Percentiles rank a stretch among this genome's conserved stretches.
These are phyloP conservation scores for Mantis religiosa DNA, from an alignment of 2,888 invertebrate species.

Conservation along the genomic window DNA sequence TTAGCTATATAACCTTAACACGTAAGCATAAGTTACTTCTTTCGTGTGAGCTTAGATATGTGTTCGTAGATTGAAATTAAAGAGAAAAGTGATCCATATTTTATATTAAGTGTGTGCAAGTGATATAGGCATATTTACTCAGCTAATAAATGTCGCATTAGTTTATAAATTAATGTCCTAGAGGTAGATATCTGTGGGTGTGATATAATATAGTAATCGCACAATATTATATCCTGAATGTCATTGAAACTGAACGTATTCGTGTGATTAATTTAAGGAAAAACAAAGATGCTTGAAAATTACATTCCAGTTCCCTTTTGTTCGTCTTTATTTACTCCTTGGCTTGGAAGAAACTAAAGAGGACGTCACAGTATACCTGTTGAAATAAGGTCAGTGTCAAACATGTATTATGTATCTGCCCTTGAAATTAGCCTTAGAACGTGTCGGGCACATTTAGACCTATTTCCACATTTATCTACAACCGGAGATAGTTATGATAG, in stretches of 20 bases:
- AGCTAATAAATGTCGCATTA: neutral
- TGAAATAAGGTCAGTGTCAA: neutral
- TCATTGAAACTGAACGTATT: neutral
- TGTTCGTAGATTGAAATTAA: neutral
- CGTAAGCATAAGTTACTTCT: neutral
- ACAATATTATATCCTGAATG: neutral
- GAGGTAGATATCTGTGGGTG: neutral
- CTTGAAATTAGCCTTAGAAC: too few species aligned
- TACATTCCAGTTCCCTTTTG: neutral
- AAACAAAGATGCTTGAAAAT: neutral
- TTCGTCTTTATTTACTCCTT: neutral
- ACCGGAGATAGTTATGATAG: too few species aligned
- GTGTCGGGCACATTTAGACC: too few species aligned
- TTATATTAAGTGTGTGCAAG: neutral
- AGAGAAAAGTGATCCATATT: neutral
- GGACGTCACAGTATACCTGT: neutral
- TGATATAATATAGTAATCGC: neutral
- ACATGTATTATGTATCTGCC: too few species aligned
- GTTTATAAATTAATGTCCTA: neutral
- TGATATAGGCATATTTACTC: neutral
- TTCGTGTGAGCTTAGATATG: neutral
- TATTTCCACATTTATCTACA: too few species aligned
- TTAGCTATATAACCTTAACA: neutral
- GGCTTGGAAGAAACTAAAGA: neutral
- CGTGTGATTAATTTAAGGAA: neutral